A percentile compares a stretch with the other conserved stretches of the same genome.
These are phyloP conservation scores for Phylloscopus trochilus DNA, from an alignment of 2,113 vertebrate genomes.

Conservation along the genomic window DNA sequence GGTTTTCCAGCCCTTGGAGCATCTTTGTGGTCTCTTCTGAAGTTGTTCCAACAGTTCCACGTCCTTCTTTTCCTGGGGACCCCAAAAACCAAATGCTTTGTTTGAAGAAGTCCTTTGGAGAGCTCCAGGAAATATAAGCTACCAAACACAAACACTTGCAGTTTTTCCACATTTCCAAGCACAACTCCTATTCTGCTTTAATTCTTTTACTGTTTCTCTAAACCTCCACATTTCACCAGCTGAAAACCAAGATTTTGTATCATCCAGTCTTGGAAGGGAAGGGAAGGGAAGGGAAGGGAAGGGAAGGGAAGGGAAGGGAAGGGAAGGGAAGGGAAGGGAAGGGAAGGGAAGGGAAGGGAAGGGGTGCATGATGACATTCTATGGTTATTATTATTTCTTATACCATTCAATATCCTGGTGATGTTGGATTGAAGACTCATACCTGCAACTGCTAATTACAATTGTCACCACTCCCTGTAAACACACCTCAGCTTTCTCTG, in stretches of 20 bases:
- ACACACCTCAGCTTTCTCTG: neutral
- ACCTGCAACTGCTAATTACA: neutral
- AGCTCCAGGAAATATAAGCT: neutral
- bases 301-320: no score
- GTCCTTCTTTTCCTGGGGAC: no score
- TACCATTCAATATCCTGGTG: neutral
- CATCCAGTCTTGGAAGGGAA: neutral
- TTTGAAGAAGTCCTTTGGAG: neutral
- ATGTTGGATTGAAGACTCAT: neutral
- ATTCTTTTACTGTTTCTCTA: neutral
- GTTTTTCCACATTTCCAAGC: neutral
- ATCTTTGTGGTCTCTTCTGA: neutral
- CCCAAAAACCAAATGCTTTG: rapidly evolving
- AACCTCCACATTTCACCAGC: neutral
- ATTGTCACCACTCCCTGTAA: neutral
- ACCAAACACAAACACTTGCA: neutral
- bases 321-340: no score
- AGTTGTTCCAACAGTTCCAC: neutral
- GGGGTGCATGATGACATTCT: neutral
- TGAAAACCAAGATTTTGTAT: neutral
- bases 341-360: neutral
- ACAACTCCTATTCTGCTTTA: neutral
- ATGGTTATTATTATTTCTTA: neutral
- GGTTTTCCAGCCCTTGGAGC: neutral
- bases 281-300: no score